Evolutionary conservation across 2,797 vertebrate genomes (phyloP), one percentile per base, ranked within the genome.

Genomic region (Sebastes dallii): DNA sequence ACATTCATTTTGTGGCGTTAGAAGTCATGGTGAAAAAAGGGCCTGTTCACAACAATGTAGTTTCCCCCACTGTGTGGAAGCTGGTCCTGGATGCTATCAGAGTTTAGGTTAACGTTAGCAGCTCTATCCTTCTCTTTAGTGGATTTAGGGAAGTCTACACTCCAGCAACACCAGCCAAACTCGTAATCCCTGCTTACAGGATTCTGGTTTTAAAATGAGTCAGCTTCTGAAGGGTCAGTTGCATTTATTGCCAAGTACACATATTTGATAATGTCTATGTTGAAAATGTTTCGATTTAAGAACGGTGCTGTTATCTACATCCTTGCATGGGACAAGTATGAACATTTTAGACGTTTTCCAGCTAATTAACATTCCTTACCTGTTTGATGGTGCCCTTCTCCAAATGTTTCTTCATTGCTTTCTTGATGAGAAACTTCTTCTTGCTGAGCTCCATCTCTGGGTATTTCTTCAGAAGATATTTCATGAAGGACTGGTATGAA

Each of bases 361-460:
- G 14, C 16, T 2, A 32, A 2, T 14, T 3, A 8, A 4, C 2
- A 5, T 22, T 1, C n/a, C 60, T 91, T 84, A 99, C 99, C 98
- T 99, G 99, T 88, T 96, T 97, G 75, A 99, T 97, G 59, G 96
- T 95, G 2, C 99, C 98, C 52, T 97, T 97, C 91, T 98, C 97
- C 87, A 99, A 92, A 83, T 98, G 96, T 84, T 97, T 96, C 90
- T 99, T 99, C 85, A 99, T 89, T 0, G 98, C 97, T 82, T 98
- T 97, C 92, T 98, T 99, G 65, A 99, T 96, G 62, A 99, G 97
- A 80, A 98, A 99, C 77, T 98, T 98, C 84, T 97, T 97, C 91
- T 96, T 96, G 91, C 98, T 96, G 7, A 99, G 94, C 82, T 99
- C 98, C 95, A 99, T 94, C 8, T 95, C 97, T 1, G 97, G 97